Evolutionary conservation across 2,797 vertebrate genomes (phyloP).

Genomic region (Myoxocephalus aenaeus): DNA sequence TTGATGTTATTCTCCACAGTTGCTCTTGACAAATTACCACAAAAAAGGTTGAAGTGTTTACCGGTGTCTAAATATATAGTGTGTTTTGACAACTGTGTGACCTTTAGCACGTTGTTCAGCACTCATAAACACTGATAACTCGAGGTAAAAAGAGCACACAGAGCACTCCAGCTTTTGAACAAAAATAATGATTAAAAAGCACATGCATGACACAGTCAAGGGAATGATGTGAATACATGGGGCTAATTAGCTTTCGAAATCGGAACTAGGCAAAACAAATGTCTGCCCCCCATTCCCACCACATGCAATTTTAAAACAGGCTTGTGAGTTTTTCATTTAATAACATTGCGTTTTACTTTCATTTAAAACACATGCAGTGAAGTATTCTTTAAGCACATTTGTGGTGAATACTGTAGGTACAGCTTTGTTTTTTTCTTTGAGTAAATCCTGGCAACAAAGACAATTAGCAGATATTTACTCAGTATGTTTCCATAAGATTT

Average conservation of each 20-base stretch:
- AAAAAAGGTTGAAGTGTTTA: conserved; percentile 50
- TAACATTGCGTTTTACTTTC: not conserved
- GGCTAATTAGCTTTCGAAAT: conserved; percentile 65
- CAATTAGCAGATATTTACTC: conserved; percentile 46
- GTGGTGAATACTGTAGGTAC: not conserved
- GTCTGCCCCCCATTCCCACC: conserved; percentile 11
- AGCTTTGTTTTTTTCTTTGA: conserved; percentile 10
- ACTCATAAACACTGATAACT: conserved; percentile 25
- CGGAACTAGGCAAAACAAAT: conserved; percentile 53
- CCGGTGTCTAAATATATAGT: conserved; percentile 31
- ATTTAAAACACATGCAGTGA: not conserved
- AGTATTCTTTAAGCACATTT: not conserved
- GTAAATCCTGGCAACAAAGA: conserved; percentile 2
- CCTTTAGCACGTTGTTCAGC: conserved; percentile 49
- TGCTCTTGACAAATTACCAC: conserved; percentile 63
- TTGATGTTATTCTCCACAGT: conserved; percentile 56
- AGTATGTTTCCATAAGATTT: conserved; percentile 37
- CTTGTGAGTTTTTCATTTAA: conserved; percentile 23
- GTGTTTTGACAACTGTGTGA: conserved; percentile 63
- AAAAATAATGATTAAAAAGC: conserved; percentile 69
- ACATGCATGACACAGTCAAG: conserved; percentile 50
- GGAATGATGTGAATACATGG: conserved; percentile 50
- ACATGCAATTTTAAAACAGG: conserved; percentile 16
- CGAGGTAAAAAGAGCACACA: conserved; percentile 35
- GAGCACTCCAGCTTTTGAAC: conserved; percentile 66